Base-by-base conservation (phyloP, 2,113 vertebrate species). In the Aphyosemion australe region DNA sequence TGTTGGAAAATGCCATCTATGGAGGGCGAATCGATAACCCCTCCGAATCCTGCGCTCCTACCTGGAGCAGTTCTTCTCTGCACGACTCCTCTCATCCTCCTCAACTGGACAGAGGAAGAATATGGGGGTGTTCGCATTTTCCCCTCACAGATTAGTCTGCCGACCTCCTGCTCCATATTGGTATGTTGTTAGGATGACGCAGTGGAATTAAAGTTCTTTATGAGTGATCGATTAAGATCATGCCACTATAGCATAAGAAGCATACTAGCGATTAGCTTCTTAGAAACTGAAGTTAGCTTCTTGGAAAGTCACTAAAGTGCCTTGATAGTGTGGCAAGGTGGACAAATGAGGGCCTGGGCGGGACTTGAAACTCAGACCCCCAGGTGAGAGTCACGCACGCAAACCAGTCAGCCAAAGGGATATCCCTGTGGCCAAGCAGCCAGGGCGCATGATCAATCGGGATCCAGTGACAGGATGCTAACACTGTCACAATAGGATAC, bases 11-110 rank as follows among this genome's bases (percentile, higher is more conserved):
- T 64, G 95, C 96, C 59, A 95, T 99, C 89, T 99, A 99, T 69
- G 97, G 97, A 37, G 97, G 97, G 48, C 95, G 95, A 34, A 90
- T 99, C 21, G 97, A 99, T 87, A 98, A 98, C 80, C 92, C 88
- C 59, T 97, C 95, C 32, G 97, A 99, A 93, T 99, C 84, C 92
- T 99, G 70, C 95, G 95, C 4, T 98, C 97, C 32, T 98, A 99
- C 84, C 90, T 99, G 72, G 94, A 96, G 72, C 95, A 96, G 82
- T 97, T 96, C 89, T 99, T 99, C 85, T 96, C 92, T 69, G 82
- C 93, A 43, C 92, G 57, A 26, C 42, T 94, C 61, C 87, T 93
- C 69, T 91, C 93, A 15, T 80, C 85, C 31, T 84, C 85, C 63
- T 46, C 58, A 61, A 87, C 88, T 12, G 74, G 84, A 76, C 90